These are phyloP conservation scores for Euplexia lucipara DNA, from an alignment of 2,888 invertebrate genomes.

Conservation along the genomic window DNA sequence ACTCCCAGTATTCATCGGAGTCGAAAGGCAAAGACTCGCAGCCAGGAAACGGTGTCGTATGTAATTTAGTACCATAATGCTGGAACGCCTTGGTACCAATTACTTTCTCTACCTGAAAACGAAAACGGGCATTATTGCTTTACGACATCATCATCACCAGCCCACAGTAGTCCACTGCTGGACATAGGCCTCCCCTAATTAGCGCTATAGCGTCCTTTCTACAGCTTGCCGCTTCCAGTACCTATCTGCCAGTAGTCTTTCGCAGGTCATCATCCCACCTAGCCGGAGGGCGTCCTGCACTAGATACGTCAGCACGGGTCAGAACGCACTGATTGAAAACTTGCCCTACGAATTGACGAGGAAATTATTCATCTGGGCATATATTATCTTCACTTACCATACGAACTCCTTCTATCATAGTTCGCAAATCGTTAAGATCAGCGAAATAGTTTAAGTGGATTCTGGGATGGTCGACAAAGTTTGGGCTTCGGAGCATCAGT, in stretches of 20 bases:
- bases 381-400: conserved; percentile 84
- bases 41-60: conserved; percentile 92
- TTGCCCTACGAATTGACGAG: neutral
- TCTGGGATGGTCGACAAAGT: conserved; percentile 94
- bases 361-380: neutral
- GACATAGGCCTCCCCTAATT: too few relatives aligned
- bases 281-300: too few relatives aligned
- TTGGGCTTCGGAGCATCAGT: conserved; percentile 92
- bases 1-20: conserved; percentile 94
- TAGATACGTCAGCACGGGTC: too few relatives aligned
- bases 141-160: too few relatives aligned
- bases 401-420: conserved; percentile 94
- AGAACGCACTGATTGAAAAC: too few relatives aligned
- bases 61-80: conserved; percentile 79
- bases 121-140: neutral
- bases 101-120: conserved; percentile 79
- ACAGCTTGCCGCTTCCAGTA: too few relatives aligned
- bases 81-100: conserved; percentile 83
- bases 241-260: too few relatives aligned
- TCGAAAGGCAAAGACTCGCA: conserved; percentile 92
- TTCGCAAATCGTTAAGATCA: conserved; percentile 93
- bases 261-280: too few relatives aligned
- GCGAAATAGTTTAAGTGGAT: conserved; percentile 96
- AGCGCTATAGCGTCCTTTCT: too few relatives aligned
- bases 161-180: too few relatives aligned